Evolutionary conservation across 2,888 invertebrate species (phyloP), one percentile per base, ranked within the genome.

Genomic region (Bedellia somnulentella): DNA sequence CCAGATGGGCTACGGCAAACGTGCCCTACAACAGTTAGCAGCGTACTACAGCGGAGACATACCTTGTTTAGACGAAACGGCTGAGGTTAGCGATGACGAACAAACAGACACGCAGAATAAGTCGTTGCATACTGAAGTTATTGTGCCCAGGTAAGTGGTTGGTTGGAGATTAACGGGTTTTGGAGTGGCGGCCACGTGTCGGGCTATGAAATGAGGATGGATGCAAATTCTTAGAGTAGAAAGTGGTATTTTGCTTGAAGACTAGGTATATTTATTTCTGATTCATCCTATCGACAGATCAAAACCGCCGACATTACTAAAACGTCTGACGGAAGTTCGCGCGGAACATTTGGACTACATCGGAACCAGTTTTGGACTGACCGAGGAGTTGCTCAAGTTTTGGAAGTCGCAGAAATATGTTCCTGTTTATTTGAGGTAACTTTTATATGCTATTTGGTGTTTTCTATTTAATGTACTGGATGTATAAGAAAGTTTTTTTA

Each of bases 1-100:
- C 21, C 29, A 93, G 88, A 97, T 97, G 96, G 98, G 98, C 1
- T 99, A 99, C 61, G 99, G 99, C 3, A 84, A 85, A 35, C 80
- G 90, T 32, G 95, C 98, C 0, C 52, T 99, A 4, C 78, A 85
- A 35, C 75, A 97, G 22, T 60, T 99, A 5, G 85, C 89, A 33
- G 82, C 91, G 31, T 99, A 99, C 62, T 99, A 94, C 56, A 83
- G 87, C 39, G 85, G 88, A 2, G 87, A 89, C 49, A 83, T 89
- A 32, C 81, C 85, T 0, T 83, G 83, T 42, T 52, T 91, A 3
- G 85, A 84, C 36, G 86, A 89, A 36, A 60, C 22, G 3, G 29
- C 66, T 36, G 36, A 45, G 9, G 35, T 37, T 0, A 52, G 44
- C 4, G 62, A 87, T 1, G 82, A 82, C 16, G 79, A 83, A 23